Evolutionary conservation across 2,113 vertebrate genomes (phyloP).

Genomic region (Lagopus muta): DNA sequence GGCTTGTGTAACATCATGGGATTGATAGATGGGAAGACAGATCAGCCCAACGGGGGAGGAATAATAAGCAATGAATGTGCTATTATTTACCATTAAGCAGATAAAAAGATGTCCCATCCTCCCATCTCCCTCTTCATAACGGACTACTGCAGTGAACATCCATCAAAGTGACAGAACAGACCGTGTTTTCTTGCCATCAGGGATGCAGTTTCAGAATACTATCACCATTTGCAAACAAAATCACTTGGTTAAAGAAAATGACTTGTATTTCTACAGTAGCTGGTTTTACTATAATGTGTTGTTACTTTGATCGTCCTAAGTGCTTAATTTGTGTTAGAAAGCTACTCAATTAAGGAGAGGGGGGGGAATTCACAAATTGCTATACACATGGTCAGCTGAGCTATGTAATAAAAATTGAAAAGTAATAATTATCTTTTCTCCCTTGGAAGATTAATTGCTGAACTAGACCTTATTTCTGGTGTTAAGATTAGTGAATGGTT

Average conservation of each 20-base stretch:
- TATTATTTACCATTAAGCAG: neutral
- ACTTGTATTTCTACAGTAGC: neutral
- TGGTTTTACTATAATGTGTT: neutral
- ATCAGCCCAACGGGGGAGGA: neutral
- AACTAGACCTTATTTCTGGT: neutral
- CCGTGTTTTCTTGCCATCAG: neutral
- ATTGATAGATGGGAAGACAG: neutral
- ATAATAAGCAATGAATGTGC: neutral
- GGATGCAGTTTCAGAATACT: neutral
- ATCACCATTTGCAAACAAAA: neutral
- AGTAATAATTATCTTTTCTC: neutral
- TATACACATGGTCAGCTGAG: neutral
- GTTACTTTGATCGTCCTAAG: neutral
- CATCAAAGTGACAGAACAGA: neutral
- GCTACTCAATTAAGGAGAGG: neutral
- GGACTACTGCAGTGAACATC: neutral
- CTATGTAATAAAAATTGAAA: neutral
- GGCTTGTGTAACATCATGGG: neutral
- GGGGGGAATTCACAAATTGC: neutral
- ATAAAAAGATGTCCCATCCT: neutral
- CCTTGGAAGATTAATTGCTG: neutral
- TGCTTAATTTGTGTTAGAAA: neutral
- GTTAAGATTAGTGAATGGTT: neutral
- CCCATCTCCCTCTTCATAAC: rapidly evolving
- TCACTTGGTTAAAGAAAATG: neutral